Evolutionary conservation across 2,888 invertebrate species (phyloP).

Genomic region (Melinaea marsaeus): DNA sequence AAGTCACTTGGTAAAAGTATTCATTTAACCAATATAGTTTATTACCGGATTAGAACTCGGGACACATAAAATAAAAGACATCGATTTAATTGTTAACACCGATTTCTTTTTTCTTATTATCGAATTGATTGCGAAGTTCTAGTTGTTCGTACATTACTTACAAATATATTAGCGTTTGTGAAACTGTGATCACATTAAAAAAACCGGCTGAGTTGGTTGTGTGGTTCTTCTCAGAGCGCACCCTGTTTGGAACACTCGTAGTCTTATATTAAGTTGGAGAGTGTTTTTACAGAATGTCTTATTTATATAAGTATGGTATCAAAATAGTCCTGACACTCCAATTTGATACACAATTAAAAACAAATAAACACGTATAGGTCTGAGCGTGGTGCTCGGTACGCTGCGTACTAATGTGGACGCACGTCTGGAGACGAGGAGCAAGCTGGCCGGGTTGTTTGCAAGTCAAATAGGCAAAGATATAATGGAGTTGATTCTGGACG

Average conservation of each 20-base stretch:
- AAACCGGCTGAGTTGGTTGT: too few species aligned
- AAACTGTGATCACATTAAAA: too few species aligned
- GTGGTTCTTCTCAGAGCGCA: too few species aligned
- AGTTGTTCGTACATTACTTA: background rate
- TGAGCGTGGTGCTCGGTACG: constrained; percentile 79
- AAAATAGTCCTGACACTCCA: too few species aligned
- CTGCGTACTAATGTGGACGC: constrained; percentile 84
- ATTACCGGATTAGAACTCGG: too few species aligned
- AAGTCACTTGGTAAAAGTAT: too few species aligned
- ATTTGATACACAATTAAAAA: background rate
- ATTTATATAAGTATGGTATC: too few species aligned
- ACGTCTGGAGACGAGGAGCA: constrained; percentile 81
- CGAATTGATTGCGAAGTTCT: background rate
- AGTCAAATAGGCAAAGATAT: constrained; percentile 88
- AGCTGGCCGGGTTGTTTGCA: constrained; percentile 84
- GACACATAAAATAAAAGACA: too few species aligned
- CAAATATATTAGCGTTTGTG: background rate
- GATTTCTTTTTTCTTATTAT: background rate
- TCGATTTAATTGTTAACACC: too few species aligned
- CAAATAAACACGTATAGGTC: constrained; percentile 49
- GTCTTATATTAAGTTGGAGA: background rate
- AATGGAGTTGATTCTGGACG: constrained; percentile 82
- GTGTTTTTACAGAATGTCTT: too few species aligned
- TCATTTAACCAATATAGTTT: too few species aligned
- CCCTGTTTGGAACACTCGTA: background rate